Evolutionary conservation across 2,888 invertebrate species (phyloP), one percentile per base, ranked within the genome.

Genomic region (Campaea margaritaria): DNA sequence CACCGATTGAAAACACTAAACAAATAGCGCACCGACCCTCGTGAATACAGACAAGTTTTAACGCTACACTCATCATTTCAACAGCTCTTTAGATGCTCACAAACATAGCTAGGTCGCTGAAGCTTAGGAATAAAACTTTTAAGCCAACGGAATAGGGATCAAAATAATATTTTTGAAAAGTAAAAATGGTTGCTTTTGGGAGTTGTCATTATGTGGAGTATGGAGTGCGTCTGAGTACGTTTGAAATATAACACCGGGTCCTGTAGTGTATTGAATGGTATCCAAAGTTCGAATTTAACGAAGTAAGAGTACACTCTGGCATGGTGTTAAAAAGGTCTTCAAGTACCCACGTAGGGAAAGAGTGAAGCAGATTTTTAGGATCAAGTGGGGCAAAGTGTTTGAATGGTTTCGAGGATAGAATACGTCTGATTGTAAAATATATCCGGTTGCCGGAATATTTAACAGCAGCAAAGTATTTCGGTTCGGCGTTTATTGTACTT

Each of bases 181-280:
- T 41, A 27, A 38, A 49, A 12, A 10, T 31, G 52, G 34, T 53
- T 58, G 62, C 52, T 60, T 68, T 64, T 67, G 62, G 58, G 62
- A 67, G 63, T 62, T 67, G 62, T 67, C 46, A 65, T 66, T 74
- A 75, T 69, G 62, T 65, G 64, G 56, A 50, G 42, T 50, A 50
- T 50, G 45, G 64, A 82, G 81, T 75, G 72, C 53, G 81, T 80
- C 76, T 81, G 76, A 80, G 80, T 74, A 64, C 59, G 58, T 68
- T 69, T 68, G 62, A 69, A 67, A 70, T 68, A 67, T 56, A 58
- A 54, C 38, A 53, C 54, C 34, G 28, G 36, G 36, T 59, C 42
- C 31, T 31, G 31, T 31, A 10, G 7, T 39, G 53, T 66, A 59
- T 66, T 57, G 58, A 62, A 63, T 64, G 63, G 44, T 68, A 46